Base-by-base conservation (phyloP, 1,140 invertebrate species). In the Saccostrea echinata region DNA sequence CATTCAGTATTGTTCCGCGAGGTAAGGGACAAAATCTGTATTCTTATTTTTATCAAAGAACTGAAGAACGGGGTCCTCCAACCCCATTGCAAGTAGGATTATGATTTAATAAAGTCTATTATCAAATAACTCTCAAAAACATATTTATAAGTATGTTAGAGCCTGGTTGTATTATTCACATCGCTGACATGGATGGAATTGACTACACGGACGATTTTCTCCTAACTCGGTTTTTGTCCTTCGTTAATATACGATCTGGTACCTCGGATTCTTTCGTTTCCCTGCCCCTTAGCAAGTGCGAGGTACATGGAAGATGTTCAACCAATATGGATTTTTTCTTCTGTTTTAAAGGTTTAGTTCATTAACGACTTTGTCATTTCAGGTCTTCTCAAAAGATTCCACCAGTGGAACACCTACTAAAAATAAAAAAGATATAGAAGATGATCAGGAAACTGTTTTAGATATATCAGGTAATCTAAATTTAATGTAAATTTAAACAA, bases 381-480 rank as follows among this genome's bases (percentile, higher is more conserved):
- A 76, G 68, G 68, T 30, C 27, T 76, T 76, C 27, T 16, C 68
- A 1, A 76, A 61, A 51, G 81, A 84, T 53, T 21, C 68, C 3
- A 27, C 64, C n/a, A 35, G 83, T 18, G 81, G 35, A 52, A 55
- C 84, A 12, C 64, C 71, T 57, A 13, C 18, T 12, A 71, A 81
- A 24, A 21, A n/a, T 71, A 80, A 64, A 27, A 35, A 51, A 83
- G 24, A 18, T 11, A 86, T 88, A 24, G 92, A 92, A 21, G 92
- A 92, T 61, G 92, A 92, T 64, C 87, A 92, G 21, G 92, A 92
- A 84, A 92, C 92, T 8, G 86, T 91, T 35, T 85, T 92, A 3
- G 92, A 92, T 64, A 61, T 90, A 51, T 83, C 86, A 88, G 90
- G 92, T 92, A 83, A 52, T 18, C 33, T 51, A 18, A 80, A 33